Conservation (phyloP, 2,888 invertebrate species). For the Amiota minor region DNA sequence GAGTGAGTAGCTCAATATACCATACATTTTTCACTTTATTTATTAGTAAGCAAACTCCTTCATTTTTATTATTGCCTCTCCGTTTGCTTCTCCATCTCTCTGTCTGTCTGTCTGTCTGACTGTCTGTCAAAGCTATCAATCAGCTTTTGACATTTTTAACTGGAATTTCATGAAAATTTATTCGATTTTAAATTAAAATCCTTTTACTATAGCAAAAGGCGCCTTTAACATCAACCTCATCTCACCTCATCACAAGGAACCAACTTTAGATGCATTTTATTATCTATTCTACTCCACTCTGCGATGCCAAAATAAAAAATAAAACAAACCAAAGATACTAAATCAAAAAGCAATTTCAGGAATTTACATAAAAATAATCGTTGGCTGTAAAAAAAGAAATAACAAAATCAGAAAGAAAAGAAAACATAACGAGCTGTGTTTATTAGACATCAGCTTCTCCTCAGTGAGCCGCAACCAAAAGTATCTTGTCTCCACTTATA, state of each 20-base stretch:
- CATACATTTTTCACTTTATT: not conserved
- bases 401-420: too few species aligned
- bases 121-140: too few species aligned
- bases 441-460: not conserved
- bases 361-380: slow-evolving; percentile 61
- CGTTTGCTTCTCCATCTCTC: not conserved
- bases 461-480: not conserved
- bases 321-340: slow-evolving; percentile 25
- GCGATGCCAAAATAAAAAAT: not conserved
- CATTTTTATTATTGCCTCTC: not conserved
- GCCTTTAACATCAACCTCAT: not conserved
- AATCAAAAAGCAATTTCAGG: slow-evolving; percentile 54
- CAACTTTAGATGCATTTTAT: slow-evolving; percentile 22
- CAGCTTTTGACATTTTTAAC: slow-evolving; percentile 69
- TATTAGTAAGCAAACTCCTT: not conserved
- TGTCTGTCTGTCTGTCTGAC: slow-evolving; percentile 47
- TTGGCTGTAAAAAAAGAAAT: slow-evolving; percentile 37
- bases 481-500: slow-evolving; percentile 29
- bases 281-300: slow-evolving; percentile 28
- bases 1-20: not conserved
- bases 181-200: slow-evolving; percentile 64
- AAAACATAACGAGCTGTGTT: slow-evolving; percentile 48
- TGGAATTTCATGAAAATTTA: slow-evolving; percentile 68
- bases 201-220: slow-evolving; percentile 5
- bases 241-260: not conserved